Percentiles rank a stretch among this genome's conserved stretches.
Conservation (phyloP, 2,113 vertebrate genomes). For the Rhipidura dahli region DNA sequence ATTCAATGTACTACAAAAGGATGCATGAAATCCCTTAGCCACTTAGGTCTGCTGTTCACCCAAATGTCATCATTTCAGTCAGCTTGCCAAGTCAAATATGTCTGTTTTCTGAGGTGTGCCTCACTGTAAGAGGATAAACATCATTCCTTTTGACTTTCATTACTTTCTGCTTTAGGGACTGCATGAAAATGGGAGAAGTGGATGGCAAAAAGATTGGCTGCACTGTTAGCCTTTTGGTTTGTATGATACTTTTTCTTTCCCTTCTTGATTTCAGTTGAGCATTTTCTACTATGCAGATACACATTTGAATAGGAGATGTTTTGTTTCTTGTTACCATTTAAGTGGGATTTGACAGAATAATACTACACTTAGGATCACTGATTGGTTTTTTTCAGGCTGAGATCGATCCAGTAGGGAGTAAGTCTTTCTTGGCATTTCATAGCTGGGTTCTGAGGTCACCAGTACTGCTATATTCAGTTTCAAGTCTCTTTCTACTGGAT, state of each 20-base stretch:
- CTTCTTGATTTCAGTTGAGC: not conserved
- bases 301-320: not conserved
- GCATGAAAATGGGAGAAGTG: conserved; percentile 97
- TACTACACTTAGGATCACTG: not conserved
- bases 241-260: conserved; percentile 42
- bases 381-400: not conserved
- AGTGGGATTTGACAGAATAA: not conserved
- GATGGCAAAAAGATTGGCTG: conserved; percentile 98
- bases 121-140: not conserved
- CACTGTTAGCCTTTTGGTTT: conserved; percentile 95
- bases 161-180: conserved; percentile 83
- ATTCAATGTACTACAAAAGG: not conserved
- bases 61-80: not conserved
- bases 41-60: not conserved
- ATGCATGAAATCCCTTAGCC: not conserved
- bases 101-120: not conserved
- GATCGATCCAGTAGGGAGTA: not conserved
- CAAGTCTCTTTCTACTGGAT: not conserved
- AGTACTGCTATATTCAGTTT: not conserved
- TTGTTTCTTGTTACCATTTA: not conserved
- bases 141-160: not conserved
- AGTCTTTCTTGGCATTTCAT: not conserved
- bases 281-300: not conserved
- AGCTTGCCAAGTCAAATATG: not conserved
- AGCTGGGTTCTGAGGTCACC: not conserved